These are phyloP conservation scores for Rachycentron canadum DNA, from an alignment of 2,797 vertebrate genomes.

Conservation along the genomic window DNA sequence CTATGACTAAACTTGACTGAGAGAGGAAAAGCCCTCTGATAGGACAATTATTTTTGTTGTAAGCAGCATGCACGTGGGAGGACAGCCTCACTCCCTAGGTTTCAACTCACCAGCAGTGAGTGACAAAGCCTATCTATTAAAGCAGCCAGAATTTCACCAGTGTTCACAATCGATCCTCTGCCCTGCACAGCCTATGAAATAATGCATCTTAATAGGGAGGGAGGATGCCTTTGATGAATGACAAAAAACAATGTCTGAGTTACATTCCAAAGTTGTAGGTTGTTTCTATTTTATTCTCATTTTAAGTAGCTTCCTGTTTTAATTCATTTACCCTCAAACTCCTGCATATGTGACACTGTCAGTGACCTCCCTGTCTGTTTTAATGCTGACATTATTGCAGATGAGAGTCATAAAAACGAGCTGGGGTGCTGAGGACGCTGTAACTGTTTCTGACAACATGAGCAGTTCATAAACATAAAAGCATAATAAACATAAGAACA, in stretches of 20 bases:
- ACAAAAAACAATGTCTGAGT: slow-evolving; percentile 41
- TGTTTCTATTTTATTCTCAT: slow-evolving; percentile 36
- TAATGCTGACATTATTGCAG: slow-evolving; percentile 35
- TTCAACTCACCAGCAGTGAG: slow-evolving; percentile 56
- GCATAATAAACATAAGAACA: slow-evolving; percentile 3
- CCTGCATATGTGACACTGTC: background rate
- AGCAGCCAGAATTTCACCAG: slow-evolving; percentile 67
- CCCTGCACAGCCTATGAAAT: slow-evolving; percentile 66
- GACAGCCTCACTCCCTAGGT: slow-evolving; percentile 55
- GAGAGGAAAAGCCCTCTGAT: slow-evolving; percentile 55
- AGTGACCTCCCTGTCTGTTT: slow-evolving; percentile 40
- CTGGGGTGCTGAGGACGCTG: slow-evolving; percentile 26
- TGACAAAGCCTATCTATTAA: slow-evolving; percentile 77
- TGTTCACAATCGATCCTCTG: slow-evolving; percentile 70
- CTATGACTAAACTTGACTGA: slow-evolving; percentile 57
- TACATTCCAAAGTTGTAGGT: slow-evolving; percentile 31
- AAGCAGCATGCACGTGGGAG: slow-evolving; percentile 66
- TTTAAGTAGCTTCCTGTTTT: slow-evolving; percentile 22
- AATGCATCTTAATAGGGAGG: slow-evolving; percentile 69
- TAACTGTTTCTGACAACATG: slow-evolving; percentile 39
- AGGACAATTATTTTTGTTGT: slow-evolving; percentile 69
- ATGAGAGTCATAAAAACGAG: slow-evolving; percentile 40
- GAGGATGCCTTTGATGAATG: slow-evolving; percentile 46
- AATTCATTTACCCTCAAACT: slow-evolving; percentile 37
- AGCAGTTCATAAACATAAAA: slow-evolving; percentile 41